A percentile compares a stretch with the other conserved stretches of the same genome.
These are phyloP conservation scores for Proteles cristata DNA, from an alignment of 2,113 vertebrate genomes.

Conservation along the genomic window DNA sequence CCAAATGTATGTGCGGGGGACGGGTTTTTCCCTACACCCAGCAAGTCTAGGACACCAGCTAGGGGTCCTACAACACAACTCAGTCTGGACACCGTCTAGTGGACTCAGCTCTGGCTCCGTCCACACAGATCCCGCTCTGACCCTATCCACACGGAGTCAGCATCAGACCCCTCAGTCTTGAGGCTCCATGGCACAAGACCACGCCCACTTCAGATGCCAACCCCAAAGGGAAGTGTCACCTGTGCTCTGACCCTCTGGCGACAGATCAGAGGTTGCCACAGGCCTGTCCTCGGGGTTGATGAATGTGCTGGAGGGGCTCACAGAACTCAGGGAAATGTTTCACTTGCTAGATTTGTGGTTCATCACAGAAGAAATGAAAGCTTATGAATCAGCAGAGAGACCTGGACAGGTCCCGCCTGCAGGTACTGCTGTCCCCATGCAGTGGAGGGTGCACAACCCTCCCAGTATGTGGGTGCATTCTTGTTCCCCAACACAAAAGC, in stretches of 20 bases:
- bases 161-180: too few relatives aligned
- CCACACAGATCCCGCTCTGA: neutral
- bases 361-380: neutral
- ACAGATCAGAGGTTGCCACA: too few relatives aligned
- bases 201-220: too few relatives aligned
- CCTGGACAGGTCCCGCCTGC: neutral
- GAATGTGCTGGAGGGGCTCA: neutral
- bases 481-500: neutral
- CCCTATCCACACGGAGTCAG: neutral
- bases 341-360: neutral
- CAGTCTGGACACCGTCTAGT: too few relatives aligned
- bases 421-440: neutral
- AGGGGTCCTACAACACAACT: too few relatives aligned
- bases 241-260: rapidly evolving
- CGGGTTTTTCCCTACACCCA: too few relatives aligned
- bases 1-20: neutral
- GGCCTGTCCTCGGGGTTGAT: neutral
- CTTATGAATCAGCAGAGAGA: too few relatives aligned
- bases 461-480: too few relatives aligned
- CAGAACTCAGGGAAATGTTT: neutral
- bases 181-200: neutral
- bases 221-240: neutral
- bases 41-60: too few relatives aligned
- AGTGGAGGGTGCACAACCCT: neutral
- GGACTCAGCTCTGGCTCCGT: neutral